phyloP scores from a whole-genome alignment of 2,888 invertebrate genomes.

The Drosophila villosipedis region DNA sequence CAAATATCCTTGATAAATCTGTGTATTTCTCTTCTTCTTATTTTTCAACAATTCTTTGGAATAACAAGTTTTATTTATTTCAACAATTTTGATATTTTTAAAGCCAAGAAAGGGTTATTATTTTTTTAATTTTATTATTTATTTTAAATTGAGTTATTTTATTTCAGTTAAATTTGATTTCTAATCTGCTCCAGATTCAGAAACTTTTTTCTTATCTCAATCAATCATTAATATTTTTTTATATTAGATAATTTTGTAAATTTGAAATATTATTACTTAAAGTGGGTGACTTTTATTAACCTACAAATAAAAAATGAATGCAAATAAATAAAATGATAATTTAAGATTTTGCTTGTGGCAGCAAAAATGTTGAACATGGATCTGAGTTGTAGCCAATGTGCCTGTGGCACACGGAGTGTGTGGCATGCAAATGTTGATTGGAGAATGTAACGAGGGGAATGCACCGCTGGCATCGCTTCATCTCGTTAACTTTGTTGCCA shows the following conservation, averaged over 20 bases:
- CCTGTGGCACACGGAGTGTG: constrained; percentile 22
- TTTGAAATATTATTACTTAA: not conserved
- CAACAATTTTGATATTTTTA: not conserved
- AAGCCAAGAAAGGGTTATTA: not conserved
- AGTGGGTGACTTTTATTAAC: not conserved
- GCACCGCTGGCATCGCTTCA: not conserved
- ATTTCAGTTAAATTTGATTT: too few relatives aligned
- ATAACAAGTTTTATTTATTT: not conserved
- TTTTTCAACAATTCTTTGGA: not conserved
- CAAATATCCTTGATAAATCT: not conserved
- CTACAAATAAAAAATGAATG: not conserved
- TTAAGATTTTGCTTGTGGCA: not conserved
- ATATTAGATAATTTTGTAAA: not conserved
- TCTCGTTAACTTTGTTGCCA: constrained; percentile 47
- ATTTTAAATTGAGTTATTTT: not conserved
- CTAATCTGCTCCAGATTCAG: too few relatives aligned
- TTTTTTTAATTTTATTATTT: not conserved
- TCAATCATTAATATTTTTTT: not conserved
- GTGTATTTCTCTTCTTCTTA: not conserved
- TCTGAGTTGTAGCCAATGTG: not conserved
- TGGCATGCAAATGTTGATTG: constrained; percentile 35
- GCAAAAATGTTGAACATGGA: not conserved
- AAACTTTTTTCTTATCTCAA: too few relatives aligned
- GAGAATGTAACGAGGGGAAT: constrained; percentile 18
- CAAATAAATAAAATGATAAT: not conserved